Evolutionary conservation across 2,113 vertebrate genomes (phyloP).

Genomic region (Cettia cetti): DNA sequence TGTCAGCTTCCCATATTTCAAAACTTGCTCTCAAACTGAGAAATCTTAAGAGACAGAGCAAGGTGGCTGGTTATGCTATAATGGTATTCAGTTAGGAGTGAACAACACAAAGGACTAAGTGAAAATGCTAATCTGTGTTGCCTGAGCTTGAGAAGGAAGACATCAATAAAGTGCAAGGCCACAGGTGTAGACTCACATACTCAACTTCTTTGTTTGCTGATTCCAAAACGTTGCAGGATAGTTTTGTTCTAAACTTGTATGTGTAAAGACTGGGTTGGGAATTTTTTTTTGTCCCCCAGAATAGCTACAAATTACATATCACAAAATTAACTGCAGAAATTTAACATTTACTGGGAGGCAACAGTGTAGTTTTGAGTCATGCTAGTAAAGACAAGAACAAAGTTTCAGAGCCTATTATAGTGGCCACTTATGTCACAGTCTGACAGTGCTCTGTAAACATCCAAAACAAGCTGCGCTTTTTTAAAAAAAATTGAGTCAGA

Average conservation of each 20-base stretch:
- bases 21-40: neutral
- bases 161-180: neutral
- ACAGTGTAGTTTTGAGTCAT: neutral
- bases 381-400: neutral
- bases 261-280: neutral
- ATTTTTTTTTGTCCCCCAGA: accelerated
- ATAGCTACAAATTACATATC: neutral
- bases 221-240: neutral
- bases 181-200: neutral
- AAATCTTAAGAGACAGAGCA: neutral
- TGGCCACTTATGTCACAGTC: neutral
- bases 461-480: neutral
- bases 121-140: neutral
- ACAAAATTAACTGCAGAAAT: neutral
- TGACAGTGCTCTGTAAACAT: neutral
- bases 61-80: neutral
- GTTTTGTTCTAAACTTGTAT: neutral
- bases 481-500: neutral
- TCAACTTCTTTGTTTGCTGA: neutral
- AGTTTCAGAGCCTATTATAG: neutral
- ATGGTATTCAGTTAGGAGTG: neutral
- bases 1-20: neutral
- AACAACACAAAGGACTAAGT: neutral
- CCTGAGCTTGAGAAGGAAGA: neutral
- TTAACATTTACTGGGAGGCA: neutral